Base-by-base conservation (phyloP, 2,797 vertebrate genomes). In the Neopelma chrysocephalum region DNA sequence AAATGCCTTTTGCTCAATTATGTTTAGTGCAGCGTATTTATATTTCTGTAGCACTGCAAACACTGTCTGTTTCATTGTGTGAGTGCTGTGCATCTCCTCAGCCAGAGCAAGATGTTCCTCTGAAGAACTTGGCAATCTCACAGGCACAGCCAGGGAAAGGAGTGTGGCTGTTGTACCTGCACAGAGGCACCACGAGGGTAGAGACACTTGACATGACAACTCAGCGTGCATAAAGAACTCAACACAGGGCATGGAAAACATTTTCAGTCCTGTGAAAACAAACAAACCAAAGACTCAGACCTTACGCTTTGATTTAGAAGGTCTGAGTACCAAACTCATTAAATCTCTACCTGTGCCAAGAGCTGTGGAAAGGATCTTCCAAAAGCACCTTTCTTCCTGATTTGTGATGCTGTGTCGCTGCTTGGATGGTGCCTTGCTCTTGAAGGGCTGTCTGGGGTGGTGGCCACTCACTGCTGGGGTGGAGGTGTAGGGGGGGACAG, bases 321-420 rank as follows among this genome's bases (percentile, higher is more conserved):
- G 18, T 73, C 29, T 70, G 68, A 70, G 32, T 56, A 34, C 18
- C 54, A 71, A 71, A 62, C 21, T 45, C 32, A 11, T 5, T 45
- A 27, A 60, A 26, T 51, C 27, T 45, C n/a, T 62, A 1, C 21
- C n/a, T 50, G 19, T 71, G 34, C 7, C 2, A 1, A 53, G 50
- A 50, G 38, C 47, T 77, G 32, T n/a, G 60, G 34, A 56, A 75
- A 27, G 23, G 10, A 9, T 65, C 34, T 85, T 60, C 61, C 15
- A 11, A 36, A 61, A 38, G 25, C 0, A 0, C 1, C 0, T 58
- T 85, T 70, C 34, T 51, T 53, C 34, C 43, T 76, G n/a, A 7
- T 56, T 36, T 21, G 12, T 70, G 53, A 17, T 48, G 36, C 51
- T 73, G 45, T 58, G 42, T 58, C 56, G 10, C 42, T 58, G 69